Evolutionary conservation across 2,113 vertebrate species (phyloP), one percentile per base, ranked within the genome.

Genomic region (pig (Sus scrofa)): DNA sequence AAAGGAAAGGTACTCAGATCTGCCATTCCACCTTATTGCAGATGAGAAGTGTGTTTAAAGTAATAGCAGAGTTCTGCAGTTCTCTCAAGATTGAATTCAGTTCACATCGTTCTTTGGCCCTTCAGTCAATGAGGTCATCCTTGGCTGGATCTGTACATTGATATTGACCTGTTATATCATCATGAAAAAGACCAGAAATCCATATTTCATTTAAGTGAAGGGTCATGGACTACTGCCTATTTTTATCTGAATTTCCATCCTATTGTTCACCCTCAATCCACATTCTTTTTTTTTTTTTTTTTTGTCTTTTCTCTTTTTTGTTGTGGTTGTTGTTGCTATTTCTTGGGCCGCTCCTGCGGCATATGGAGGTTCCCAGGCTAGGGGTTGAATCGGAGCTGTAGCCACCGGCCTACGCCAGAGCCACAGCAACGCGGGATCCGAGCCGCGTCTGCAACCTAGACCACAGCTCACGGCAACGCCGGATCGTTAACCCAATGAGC

Each of bases 121-220:
- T 68, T 91, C n/a, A 52, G 22, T 84, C 85, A 84, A 22, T 91
- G 85, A 96, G 52, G 62, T 92, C 56, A 85, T 95, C 32, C 67
- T 95, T 94, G 93, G 54, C 97, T 92, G 26, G 2, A 75, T 92
- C 85, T 94, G 12, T 20, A 78, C 63, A 89, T 30, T 94, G 77
- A 83, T 89, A 87, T 20, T 84, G 52, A 54, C 77, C 84, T 63
- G 39, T 74, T 92, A 85, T 92, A 81, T 81, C 71, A 96, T 77
- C 58, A 50, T 37, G 32, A 60, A 70, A 86, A 96, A 87, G 3
- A 84, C 8, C 60, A 92, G 88, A 95, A 92, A 85, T 34, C 30
- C 56, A 88, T 60, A 91, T 65, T 82, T 92, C 10, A 82, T 78
- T 86, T 88, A 84, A 20, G 22, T 50, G 81, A 75, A 73, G n/a